phyloP scores from a whole-genome alignment of 2,888 invertebrate genomes.

The Drosophila ustulata region DNA sequence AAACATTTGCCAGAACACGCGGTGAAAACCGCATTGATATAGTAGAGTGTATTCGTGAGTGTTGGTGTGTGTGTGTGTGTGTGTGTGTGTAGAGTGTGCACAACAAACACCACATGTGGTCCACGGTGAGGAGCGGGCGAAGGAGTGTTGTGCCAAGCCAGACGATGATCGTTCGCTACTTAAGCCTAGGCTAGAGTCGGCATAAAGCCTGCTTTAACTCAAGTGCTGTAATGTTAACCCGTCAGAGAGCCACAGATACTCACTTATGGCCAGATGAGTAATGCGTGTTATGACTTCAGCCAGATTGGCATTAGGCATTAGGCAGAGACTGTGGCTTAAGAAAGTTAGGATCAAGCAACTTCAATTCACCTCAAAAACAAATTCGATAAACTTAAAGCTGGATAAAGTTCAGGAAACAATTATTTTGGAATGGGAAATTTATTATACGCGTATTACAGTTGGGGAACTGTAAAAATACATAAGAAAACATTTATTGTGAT shows the following conservation, averaged over 20 bases:
- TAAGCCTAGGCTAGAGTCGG: conserved; percentile 53
- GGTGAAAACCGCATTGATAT: conserved; percentile 47
- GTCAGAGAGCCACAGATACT: conserved; percentile 28
- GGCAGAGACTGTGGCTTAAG: not conserved
- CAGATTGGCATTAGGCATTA: conserved; percentile 47
- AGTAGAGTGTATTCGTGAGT: not conserved
- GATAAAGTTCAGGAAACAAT: not conserved
- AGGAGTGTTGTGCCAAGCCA: conserved; percentile 7
- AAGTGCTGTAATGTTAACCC: conserved; percentile 67
- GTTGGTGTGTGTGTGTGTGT: conserved; percentile 9
- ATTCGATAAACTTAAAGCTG: not conserved
- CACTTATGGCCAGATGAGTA: conserved; percentile 34
- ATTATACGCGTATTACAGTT: not conserved
- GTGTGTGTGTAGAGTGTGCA: conserved; percentile 61
- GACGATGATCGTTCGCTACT: conserved; percentile 56
- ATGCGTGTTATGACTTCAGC: conserved; percentile 64
- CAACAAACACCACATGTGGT: conserved; percentile 80
- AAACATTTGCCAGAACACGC: conserved; percentile 72
- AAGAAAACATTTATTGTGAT: not conserved
- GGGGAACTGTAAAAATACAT: not conserved
- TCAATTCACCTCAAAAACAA: not conserved
- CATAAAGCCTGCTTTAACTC: conserved; percentile 64
- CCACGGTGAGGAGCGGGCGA: conserved; percentile 23
- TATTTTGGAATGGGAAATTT: not conserved
- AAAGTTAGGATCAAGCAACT: conserved; percentile 13